Evolutionary conservation across 2,888 invertebrate species (phyloP).

Genomic region (Drosophila borealis): DNA sequence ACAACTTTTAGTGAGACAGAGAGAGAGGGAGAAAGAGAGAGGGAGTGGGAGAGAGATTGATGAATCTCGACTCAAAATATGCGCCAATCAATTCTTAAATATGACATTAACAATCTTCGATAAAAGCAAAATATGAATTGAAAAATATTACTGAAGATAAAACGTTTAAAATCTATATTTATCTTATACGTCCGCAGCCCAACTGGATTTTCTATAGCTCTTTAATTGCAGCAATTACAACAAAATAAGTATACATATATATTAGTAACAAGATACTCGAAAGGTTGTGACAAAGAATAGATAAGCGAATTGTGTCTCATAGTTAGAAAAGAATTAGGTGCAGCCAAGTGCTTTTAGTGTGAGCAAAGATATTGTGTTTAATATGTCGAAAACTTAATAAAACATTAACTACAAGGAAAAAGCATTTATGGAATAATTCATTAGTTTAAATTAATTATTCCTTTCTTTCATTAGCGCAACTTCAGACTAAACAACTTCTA

Average conservation of each 20-base stretch:
- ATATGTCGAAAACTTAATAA: too few relatives aligned
- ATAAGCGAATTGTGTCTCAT: slow-evolving; percentile 18
- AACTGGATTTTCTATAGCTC: not conserved
- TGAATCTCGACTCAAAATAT: not conserved
- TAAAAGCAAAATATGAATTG: too few relatives aligned
- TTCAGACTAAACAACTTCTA: too few relatives aligned
- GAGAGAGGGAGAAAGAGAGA: not conserved
- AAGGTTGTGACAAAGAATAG: not conserved
- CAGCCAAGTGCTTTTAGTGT: not conserved
- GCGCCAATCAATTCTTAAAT: slow-evolving; percentile 9
- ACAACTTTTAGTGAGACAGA: not conserved
- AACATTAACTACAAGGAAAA: too few relatives aligned
- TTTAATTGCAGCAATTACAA: not conserved
- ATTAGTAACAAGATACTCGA: not conserved
- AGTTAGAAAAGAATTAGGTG: not conserved
- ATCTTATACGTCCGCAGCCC: not conserved
- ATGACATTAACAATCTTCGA: slow-evolving; percentile 1
- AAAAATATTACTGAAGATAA: not conserved
- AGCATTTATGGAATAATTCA: too few relatives aligned
- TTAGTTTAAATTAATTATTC: too few relatives aligned
- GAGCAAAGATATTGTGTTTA: too few relatives aligned
- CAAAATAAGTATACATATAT: not conserved
- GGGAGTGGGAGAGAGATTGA: too few relatives aligned
- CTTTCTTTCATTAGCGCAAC: too few relatives aligned
- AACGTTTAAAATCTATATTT: not conserved